Evolutionary conservation across 2,797 vertebrate genomes (phyloP), one percentile per base, ranked within the genome.

Genomic region (Acanthiza pusilla): DNA sequence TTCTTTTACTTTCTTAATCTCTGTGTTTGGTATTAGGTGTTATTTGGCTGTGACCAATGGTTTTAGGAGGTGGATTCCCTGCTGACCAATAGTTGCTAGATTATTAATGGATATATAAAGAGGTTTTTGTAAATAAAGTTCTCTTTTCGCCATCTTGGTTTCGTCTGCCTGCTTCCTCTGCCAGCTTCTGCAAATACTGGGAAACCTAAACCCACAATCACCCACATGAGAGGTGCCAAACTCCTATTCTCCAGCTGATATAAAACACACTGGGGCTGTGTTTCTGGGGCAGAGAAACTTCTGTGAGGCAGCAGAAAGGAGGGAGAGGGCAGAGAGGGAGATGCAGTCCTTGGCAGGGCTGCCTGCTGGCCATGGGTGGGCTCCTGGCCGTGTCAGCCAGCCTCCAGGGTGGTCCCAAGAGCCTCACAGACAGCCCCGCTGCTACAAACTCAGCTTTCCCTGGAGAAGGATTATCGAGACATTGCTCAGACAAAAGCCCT

Each of bases 321-420:
- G 40, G 34, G 30, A 76, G 18, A 42, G 9, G 25, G 9, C 25
- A 45, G 23, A 68, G 16, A 47, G 16, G 50, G 20, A 42, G 50
- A 53, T 54, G 8, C 14, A 81, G 22, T 7, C 43, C 43, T 29
- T 66, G 51, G 13, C 40, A 32, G 17, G 16, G 38, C 48, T 7
- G 9, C 14, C 34, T 42, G 23, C 34, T 29, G 42, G 23, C 3
- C 1, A 3, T 15, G 26, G 13, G 42, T 0, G 1, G 27, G 38
- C 62, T 80, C 43, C n/a, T 38, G 40, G 45, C 29, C 1, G 0
- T 10, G 5, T 26, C n/a, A 54, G 30, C 29, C 43, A 36, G 27
- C 21, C 32, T 62, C 0, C 0, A 1, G 0, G 1, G 34, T 13
- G 36, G 7, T 43, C 61, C 36, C 67, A 40, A 19, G n/a, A 79